Base-by-base conservation (phyloP, 2,113 vertebrate genomes). In the Pseudorhombus dupliciocellatus region DNA sequence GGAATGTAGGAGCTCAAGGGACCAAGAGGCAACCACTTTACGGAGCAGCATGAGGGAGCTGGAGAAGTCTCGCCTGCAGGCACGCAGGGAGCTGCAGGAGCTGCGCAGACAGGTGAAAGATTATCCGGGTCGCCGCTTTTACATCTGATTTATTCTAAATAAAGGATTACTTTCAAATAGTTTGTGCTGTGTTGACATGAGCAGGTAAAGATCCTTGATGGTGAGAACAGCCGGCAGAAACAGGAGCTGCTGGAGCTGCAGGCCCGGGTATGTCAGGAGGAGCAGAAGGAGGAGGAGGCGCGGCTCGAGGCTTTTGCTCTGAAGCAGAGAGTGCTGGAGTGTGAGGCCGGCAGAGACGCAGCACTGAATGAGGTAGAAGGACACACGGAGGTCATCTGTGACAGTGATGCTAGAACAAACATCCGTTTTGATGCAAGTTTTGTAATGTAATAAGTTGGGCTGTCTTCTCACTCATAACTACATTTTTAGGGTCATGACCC, bases 161-260 rank as follows among this genome's bases (percentile, higher is more conserved):
- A 37, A 73, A 75, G 31, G 26, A 64, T 81, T 54, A 15, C 26
- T 63, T 65, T 10, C 1, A 67, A 54, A 60, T 44, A 31, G 8
- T 65, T 30, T 67, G 20, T 62, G 46, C 21, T 54, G 2, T 55
- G 30, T 80, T 66, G 22, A 68, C 15, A 26, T 18, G 15, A 55
- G 24, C 89, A 96, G 95, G 90, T 94, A 63, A 95, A 94, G 79
- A 81, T 57, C 2, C 87, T 96, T 4, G 90, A 92, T 70, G 90
- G 87, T 0, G 93, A 96, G 85, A 92, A 78, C 70, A 69, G 55
- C 61, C 91, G 79, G 64, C 90, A 87, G 77, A 82, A 81, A 24
- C 80, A 84, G 57, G 94, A 96, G 77, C 64, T 94, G 68, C 53
- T 2, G 1, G 85, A 91, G 50, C 86, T 96, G 73, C 94, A 93